Evolutionary conservation across 2,888 invertebrate species (phyloP).

Genomic region (Calameuta filiformis): DNA sequence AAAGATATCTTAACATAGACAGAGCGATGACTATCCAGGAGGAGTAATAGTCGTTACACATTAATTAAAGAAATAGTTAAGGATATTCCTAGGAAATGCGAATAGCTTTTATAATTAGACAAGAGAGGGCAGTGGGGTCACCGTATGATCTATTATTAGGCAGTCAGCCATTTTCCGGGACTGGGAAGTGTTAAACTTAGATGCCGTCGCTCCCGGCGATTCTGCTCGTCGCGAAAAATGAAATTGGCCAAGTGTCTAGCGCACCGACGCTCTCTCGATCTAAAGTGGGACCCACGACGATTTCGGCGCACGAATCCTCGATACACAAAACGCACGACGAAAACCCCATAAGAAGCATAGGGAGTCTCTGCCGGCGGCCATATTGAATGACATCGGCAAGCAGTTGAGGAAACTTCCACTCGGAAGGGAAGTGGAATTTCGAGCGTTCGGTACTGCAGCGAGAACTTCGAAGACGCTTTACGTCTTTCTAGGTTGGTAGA

Average conservation of each 20-base stretch:
- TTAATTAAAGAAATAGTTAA: not conserved
- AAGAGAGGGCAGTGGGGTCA: constrained; percentile 45
- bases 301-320: not conserved
- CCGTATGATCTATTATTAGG: constrained; percentile 54
- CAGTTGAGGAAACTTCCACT: not conserved
- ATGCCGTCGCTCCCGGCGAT: constrained; percentile 41
- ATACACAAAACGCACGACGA: not conserved
- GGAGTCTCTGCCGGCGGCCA: not conserved
- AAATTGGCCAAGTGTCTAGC: constrained; percentile 14
- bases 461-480: not conserved
- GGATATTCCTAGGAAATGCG: constrained; percentile 2
- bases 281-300: not conserved
- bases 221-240: constrained; percentile 34
- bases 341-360: not conserved
- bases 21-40: not conserved
- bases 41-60: not conserved
- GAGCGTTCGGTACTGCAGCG: not conserved
- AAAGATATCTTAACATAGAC: not conserved
- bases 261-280: not conserved
- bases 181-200: constrained; percentile 55
- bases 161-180: constrained; percentile 58
- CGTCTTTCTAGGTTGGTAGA: constrained; percentile 8
- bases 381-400: not conserved
- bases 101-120: constrained; percentile 14
- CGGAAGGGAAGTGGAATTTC: constrained; percentile 3